Evolutionary conservation across 2,888 invertebrate species (phyloP).

Genomic region (Ischnura elegans): DNA sequence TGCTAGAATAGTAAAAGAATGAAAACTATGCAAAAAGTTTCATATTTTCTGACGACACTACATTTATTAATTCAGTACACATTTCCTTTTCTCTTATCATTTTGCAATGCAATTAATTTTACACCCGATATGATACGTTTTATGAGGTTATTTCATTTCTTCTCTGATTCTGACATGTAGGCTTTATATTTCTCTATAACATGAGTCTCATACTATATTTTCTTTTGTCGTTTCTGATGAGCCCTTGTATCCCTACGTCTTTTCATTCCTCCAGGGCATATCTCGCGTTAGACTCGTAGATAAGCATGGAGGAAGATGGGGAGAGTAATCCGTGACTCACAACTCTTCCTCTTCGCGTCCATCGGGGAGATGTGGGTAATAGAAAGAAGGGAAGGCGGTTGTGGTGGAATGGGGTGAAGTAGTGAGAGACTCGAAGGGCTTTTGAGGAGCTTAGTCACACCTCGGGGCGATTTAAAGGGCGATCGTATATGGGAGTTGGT

Average conservation of each 20-base stretch:
- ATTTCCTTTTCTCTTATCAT: no score
- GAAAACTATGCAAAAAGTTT: no score
- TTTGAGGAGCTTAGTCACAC: conserved; percentile 63
- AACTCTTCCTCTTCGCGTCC: conserved; percentile 16
- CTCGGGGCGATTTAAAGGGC: conserved; percentile 54
- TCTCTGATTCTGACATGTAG: no score
- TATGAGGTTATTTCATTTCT: no score
- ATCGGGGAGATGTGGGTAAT: conserved; percentile 30
- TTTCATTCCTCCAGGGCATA: background rate
- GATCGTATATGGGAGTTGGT: conserved; percentile 53
- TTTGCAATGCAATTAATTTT: no score
- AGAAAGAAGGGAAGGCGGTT: background rate
- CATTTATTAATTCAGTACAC: no score
- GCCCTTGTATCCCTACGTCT: background rate
- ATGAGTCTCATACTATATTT: no score
- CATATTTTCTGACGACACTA: no score
- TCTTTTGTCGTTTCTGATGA: background rate
- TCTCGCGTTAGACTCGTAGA: background rate
- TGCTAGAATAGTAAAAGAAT: no score
- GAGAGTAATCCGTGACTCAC: conserved; percentile 53
- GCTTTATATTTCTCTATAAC: no score
- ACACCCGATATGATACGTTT: no score
- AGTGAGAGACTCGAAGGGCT: conserved; percentile 18
- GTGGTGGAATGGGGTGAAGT: background rate
- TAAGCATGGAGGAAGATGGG: background rate